phyloP scores from a whole-genome alignment of 2,888 invertebrate species.

The Ganaspis brasiliensis region DNA sequence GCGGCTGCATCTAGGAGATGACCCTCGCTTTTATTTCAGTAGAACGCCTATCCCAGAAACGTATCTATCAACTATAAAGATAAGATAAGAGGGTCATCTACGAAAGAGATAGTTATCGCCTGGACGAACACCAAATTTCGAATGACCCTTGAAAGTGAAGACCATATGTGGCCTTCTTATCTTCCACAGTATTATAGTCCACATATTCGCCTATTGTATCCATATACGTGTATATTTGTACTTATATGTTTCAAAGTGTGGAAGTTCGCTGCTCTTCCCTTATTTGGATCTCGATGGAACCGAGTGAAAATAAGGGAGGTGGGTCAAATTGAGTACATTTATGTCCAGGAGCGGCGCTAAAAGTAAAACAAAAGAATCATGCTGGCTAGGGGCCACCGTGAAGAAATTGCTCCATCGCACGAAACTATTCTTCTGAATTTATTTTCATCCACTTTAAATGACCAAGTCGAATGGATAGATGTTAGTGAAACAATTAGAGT shows the following conservation, averaged over 20 bases:
- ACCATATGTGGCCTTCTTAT: slow-evolving; percentile 74
- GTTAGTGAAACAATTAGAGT: not conserved
- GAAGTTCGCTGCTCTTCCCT: slow-evolving; percentile 12
- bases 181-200: slow-evolving; percentile 58
- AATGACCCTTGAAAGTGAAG: slow-evolving; percentile 65
- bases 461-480: not conserved
- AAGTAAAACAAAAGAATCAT: slow-evolving; percentile 79
- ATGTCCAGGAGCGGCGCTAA: slow-evolving; percentile 63
- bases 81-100: slow-evolving; percentile 73
- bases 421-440: slow-evolving; percentile 7
- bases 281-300: slow-evolving; percentile 13
- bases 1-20: slow-evolving; percentile 67
- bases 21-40: slow-evolving; percentile 65
- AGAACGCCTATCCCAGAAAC: slow-evolving; percentile 63
- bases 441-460: not conserved
- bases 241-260: slow-evolving; percentile 12
- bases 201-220: slow-evolving; percentile 48
- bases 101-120: slow-evolving; percentile 70
- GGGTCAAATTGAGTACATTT: slow-evolving; percentile 67
- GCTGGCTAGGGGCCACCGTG: slow-evolving; percentile 74
- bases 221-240: slow-evolving; percentile 48
- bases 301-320: slow-evolving; percentile 38
- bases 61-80: slow-evolving; percentile 72
- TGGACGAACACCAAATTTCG: slow-evolving; percentile 67
- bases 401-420: slow-evolving; percentile 39